Evolutionary conservation across 2,797 vertebrate genomes (phyloP).

Genomic region (Manis pentadactyla): DNA sequence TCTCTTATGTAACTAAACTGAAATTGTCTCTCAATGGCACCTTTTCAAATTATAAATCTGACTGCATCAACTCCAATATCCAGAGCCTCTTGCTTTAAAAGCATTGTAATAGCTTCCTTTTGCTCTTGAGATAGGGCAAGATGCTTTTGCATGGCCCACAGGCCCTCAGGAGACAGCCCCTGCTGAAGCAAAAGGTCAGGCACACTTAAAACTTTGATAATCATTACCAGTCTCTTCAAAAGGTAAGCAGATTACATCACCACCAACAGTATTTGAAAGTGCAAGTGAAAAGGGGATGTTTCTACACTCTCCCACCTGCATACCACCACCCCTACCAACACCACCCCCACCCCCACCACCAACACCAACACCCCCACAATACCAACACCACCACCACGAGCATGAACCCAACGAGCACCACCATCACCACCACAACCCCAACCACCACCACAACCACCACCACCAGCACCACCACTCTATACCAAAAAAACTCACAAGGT

Average conservation of each 20-base stretch:
- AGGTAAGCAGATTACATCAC: not conserved
- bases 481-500: not conserved
- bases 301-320: not conserved
- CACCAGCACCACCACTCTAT: not conserved
- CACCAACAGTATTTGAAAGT: not conserved
- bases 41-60: constrained; percentile 19
- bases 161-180: not conserved
- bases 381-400: no score
- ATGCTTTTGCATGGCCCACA: not conserved
- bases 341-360: no score
- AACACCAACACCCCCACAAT: no score
- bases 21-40: not conserved
- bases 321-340: not conserved
- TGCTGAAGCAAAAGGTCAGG: not conserved
- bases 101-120: not conserved
- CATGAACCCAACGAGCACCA: no score
- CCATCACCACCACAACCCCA: no score
- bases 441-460: not conserved
- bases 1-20: not conserved
- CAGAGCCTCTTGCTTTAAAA: not conserved
- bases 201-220: constrained; percentile 6
- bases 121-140: not conserved
- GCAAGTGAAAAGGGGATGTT: not conserved
- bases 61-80: not conserved
- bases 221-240: not conserved